phyloP scores from a whole-genome alignment of 37 sponge, comb jelly and placozoan genomes.

The Agelas oroides region DNA sequence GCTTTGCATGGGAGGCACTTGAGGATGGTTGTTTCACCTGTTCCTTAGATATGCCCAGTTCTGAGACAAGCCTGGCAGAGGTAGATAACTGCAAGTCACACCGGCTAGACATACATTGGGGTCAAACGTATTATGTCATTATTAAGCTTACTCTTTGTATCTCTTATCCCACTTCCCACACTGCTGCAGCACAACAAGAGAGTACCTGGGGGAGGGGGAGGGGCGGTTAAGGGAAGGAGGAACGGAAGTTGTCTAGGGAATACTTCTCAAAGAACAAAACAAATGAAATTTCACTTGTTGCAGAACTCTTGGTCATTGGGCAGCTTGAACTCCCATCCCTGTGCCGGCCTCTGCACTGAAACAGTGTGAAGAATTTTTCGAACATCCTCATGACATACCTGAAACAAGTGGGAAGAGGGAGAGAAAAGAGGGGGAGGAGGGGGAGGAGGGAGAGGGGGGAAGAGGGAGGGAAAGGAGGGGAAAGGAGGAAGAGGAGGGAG shows the following conservation, averaged over 20 bases:
- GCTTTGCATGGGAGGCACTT: neutral
- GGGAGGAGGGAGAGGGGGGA: no score
- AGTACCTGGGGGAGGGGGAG: slow-evolving; percentile 15
- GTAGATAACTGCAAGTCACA: no score
- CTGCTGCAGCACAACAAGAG: slow-evolving; percentile 8
- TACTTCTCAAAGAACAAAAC: no score
- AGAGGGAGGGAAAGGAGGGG: no score
- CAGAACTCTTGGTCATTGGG: slow-evolving; percentile 56
- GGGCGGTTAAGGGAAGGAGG: neutral
- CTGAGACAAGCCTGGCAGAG: neutral
- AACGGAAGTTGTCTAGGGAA: neutral
- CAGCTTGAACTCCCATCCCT: slow-evolving; percentile 70
- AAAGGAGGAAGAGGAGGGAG: no score
- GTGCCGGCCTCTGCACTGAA: slow-evolving; percentile 18
- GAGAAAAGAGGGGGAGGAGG: no score
- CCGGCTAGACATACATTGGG: no score
- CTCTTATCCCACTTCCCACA: slow-evolving; percentile 41
- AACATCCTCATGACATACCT: slow-evolving; percentile 60
- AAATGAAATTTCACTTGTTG: slow-evolving; percentile 15
- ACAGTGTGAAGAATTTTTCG: slow-evolving; percentile 50
- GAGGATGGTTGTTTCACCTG: neutral
- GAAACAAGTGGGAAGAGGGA: neutral
- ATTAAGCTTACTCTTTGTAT: slow-evolving; percentile 39
- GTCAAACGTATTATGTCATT: no score
- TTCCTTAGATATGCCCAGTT: no score